Percentiles rank a stretch among this genome's conserved stretches.
Evolutionary conservation across 23 tunicate genomes (phyloP).

Genomic region (Phallusia fumigata): DNA sequence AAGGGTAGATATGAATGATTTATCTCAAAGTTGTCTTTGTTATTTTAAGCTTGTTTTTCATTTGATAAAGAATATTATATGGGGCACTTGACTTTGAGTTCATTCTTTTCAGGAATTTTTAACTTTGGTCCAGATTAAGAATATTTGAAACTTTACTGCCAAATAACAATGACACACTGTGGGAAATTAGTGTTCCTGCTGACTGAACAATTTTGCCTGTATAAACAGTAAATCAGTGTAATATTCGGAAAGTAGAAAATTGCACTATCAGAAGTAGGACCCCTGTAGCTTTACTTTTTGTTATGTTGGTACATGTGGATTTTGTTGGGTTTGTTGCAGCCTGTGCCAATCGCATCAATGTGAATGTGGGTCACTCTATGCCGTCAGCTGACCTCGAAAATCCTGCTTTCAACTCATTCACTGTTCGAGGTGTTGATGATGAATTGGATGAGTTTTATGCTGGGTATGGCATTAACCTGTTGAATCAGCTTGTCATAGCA

Average conservation of each 20-base stretch:
- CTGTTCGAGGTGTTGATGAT: slow-evolving; percentile 15
- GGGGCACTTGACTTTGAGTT: no score
- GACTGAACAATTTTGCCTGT: no score
- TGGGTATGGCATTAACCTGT: background rate
- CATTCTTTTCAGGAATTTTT: no score
- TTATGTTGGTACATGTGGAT: background rate
- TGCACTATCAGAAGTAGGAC: background rate
- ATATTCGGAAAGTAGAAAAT: background rate
- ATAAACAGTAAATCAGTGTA: no score
- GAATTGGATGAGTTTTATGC: slow-evolving; percentile 24
- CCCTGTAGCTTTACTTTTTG: background rate
- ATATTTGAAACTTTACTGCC: no score
- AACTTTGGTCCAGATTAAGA: no score
- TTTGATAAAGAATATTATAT: no score
- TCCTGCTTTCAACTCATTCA: background rate
- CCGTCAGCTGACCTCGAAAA: background rate
- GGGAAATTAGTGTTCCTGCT: no score
- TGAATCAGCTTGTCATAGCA: no score
- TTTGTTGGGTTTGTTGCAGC: background rate
- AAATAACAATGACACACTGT: no score
- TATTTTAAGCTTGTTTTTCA: no score
- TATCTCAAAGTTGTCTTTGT: no score
- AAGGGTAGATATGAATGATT: background rate
- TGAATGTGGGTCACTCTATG: background rate
- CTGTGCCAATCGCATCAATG: background rate